These are phyloP conservation scores for Pithys albifrons DNA, from an alignment of 2,113 vertebrate species.

Conservation along the genomic window DNA sequence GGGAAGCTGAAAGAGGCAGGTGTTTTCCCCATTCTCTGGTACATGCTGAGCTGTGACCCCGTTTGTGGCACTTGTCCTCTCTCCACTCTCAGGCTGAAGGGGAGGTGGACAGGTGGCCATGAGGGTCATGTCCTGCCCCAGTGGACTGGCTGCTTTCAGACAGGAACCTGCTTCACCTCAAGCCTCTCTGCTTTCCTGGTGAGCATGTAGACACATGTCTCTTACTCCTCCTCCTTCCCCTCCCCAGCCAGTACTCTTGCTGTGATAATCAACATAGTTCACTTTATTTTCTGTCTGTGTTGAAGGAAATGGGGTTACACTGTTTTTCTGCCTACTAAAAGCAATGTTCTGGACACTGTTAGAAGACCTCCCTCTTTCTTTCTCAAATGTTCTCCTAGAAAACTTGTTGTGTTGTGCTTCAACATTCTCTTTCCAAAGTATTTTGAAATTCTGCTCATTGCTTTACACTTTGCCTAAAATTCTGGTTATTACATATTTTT, in stretches of 20 bases:
- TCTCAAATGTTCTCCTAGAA: not conserved
- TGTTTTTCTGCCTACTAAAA: not conserved
- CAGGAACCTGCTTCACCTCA: not conserved
- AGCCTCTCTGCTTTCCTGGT: not conserved
- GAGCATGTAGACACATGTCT: not conserved
- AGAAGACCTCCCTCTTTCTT: not conserved
- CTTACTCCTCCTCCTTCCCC: not conserved
- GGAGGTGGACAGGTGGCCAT: not conserved
- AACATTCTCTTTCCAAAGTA: not conserved
- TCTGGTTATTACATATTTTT: not conserved
- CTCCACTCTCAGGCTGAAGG: not conserved
- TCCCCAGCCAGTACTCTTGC: not conserved
- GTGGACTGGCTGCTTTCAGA: not conserved
- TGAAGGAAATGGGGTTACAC: not conserved
- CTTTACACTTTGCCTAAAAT: not conserved
- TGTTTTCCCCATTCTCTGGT: not conserved
- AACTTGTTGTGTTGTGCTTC: not conserved
- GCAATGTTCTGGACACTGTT: not conserved
- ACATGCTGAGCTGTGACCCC: not conserved
- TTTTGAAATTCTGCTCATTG: not conserved
- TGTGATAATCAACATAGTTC: not conserved
- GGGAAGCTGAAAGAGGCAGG: not conserved
- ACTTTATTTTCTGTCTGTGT: not conserved
- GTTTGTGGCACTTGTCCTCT: not conserved
- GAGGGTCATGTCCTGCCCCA: not conserved